Conservation (phyloP, 2,888 invertebrate genomes). For the Synanthedon formicaeformis region DNA sequence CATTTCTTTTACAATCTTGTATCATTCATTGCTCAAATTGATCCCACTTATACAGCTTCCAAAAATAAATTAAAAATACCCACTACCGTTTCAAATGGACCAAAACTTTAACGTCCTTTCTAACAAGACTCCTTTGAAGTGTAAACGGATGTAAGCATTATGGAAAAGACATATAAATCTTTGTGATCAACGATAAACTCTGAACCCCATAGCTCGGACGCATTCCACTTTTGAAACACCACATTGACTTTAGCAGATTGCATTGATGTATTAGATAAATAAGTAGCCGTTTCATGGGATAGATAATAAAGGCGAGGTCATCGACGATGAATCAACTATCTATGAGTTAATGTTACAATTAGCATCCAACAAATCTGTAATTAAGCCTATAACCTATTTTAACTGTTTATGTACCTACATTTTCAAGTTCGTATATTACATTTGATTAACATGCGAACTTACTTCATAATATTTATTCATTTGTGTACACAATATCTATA, state of each 20-base stretch:
- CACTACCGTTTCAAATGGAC: slow-evolving; percentile 2
- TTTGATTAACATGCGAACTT: no score
- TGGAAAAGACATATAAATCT: not conserved
- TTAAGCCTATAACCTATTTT: not conserved
- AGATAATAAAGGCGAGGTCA: not conserved
- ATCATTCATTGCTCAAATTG: slow-evolving; percentile 6
- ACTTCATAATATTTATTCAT: no score
- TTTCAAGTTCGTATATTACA: no score
- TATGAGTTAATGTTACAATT: slow-evolving; percentile 17
- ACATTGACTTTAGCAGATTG: not conserved
- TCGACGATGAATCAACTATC: slow-evolving; percentile 11
- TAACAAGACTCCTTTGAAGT: slow-evolving; percentile 15
- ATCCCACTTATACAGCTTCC: not conserved
- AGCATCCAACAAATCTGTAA: slow-evolving; percentile 10
- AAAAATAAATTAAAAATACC: slow-evolving; percentile 3
- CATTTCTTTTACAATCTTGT: not conserved
- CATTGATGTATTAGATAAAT: not conserved
- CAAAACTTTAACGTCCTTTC: slow-evolving; percentile 3
- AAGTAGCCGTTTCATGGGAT: not conserved
- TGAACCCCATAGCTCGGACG: not conserved
- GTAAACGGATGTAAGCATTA: slow-evolving; percentile 12
- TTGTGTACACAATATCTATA: no score
- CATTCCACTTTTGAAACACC: not conserved
- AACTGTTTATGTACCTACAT: not conserved
- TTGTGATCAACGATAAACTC: not conserved